Percentiles rank a stretch among this genome's conserved stretches.
Conservation (phyloP, 2,797 vertebrate species). For the Protosalanx chinensis region DNA sequence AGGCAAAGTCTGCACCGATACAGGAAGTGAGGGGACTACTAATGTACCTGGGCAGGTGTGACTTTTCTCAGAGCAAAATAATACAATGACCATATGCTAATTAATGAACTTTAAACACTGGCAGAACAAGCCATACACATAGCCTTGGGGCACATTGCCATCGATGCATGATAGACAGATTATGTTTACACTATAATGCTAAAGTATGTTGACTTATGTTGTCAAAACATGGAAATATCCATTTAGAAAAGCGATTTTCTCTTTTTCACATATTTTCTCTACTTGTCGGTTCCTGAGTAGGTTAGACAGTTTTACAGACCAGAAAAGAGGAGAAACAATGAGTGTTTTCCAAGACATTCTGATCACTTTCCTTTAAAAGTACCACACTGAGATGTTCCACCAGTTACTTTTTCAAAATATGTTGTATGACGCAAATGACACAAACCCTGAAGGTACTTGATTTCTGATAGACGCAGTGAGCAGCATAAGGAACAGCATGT, state of each 20-base stretch:
- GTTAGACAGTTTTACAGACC: no score
- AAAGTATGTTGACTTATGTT: not conserved
- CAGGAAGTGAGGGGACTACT: constrained; percentile 47
- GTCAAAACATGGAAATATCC: no score
- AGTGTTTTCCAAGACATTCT: not conserved
- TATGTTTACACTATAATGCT: constrained; percentile 17
- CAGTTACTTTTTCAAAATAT: constrained; percentile 1
- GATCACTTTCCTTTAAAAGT: constrained; percentile 1
- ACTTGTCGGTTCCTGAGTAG: no score
- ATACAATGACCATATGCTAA: constrained; percentile 51
- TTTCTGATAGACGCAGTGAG: constrained; percentile 36
- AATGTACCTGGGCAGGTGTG: constrained; percentile 57
- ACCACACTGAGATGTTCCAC: constrained; percentile 3
- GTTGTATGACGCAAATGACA: constrained; percentile 27
- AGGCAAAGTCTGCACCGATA: constrained; percentile 46
- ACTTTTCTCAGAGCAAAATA: constrained; percentile 42
- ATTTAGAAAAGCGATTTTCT: not conserved
- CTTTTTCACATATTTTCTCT: not conserved
- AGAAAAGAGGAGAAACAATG: not conserved
- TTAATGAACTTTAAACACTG: constrained; percentile 35
- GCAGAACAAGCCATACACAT: constrained; percentile 28
- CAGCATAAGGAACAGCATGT: constrained; percentile 16
- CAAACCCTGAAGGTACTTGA: constrained; percentile 7
- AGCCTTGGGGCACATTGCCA: constrained; percentile 42
- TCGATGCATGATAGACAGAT: constrained; percentile 39